Conservation (phyloP, 1,140 invertebrate genomes). For the Sminthurinus signatus region DNA sequence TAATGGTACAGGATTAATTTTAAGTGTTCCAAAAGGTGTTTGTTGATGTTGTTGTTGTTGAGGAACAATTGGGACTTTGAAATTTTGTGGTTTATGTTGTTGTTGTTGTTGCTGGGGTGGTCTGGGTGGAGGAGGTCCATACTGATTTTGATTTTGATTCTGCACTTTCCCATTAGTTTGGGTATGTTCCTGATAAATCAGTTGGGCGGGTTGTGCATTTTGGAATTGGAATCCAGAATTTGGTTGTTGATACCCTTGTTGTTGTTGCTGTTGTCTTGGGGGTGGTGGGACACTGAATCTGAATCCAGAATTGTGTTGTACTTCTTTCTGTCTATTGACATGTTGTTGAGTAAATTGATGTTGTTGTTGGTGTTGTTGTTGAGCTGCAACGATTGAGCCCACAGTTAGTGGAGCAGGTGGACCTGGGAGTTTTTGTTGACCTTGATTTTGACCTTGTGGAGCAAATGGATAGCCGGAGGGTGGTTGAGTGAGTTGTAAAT, state of each 20-base stretch:
- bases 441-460: too few relatives aligned
- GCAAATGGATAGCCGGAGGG: too few relatives aligned
- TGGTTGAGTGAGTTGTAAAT: too few relatives aligned
- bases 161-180: constrained; percentile 2
- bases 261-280: too few relatives aligned
- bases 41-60: too few relatives aligned
- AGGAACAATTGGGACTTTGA: constrained; percentile 27
- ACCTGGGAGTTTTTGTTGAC: too few relatives aligned
- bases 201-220: constrained; percentile 22
- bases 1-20: constrained; percentile 15
- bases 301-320: too few relatives aligned
- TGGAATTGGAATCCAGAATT: constrained; percentile 2
- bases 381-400: too few relatives aligned
- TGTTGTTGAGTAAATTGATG: constrained; percentile 1
- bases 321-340: not conserved
- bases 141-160: not conserved
- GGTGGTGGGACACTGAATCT: too few relatives aligned
- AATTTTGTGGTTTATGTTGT: constrained; percentile 14
- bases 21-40: not conserved
- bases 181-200: constrained; percentile 37
- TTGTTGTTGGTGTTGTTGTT: not conserved
- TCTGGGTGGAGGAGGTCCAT: too few relatives aligned
- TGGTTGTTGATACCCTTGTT: not conserved
- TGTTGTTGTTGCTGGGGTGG: constrained; percentile 2
- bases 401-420: too few relatives aligned